Base-by-base conservation (phyloP, 2,888 invertebrate species). In the Ophion ellenae region DNA sequence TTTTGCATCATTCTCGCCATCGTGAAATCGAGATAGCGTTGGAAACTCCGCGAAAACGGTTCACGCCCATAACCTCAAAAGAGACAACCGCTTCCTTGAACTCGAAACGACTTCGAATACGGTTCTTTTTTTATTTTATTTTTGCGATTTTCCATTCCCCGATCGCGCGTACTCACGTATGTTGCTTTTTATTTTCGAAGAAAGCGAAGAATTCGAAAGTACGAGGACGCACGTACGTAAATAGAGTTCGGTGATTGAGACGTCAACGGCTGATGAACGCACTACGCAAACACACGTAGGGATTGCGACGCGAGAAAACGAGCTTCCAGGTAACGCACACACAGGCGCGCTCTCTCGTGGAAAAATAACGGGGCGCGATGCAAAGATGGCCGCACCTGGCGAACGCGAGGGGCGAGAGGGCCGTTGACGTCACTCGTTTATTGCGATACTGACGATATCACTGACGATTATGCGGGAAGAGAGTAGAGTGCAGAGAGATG, bases 31-130 rank as follows among this genome's bases (percentile, higher is more conserved):
- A 47, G 17, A 17, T 17, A 70, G 24, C 40, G 28, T 61, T 17
- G 40, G 10, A 7, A 24, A 20, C 61, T 17, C 17, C 32, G 32
- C 70, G 73, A 57, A 24, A 53, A 77, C 84, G 79, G 89, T 86
- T 88, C 86, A 91, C 91, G 90, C 91, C 90, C 91, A 88, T 91
- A 90, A 91, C 90, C 91, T 90, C 77, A 87, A 88, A 88, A 73
- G 70, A 63, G 40, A 64, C 47, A 36, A 28, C 36, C 36, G 20
- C 53, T 67, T 82, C 45, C 5, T 6, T 2, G 24, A 63, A 69
- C 10, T 61, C 24, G 47, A 47, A 45, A 2, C 45, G 47, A 14
- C 47, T 47, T 47, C 14, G 14, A 47, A 14, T 11, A 14, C 14
- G 47, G 3, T 47, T 47, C 14, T 47, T 47, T 47, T 47, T 47